Evolutionary conservation across 2,888 invertebrate genomes (phyloP).

Genomic region (Formica aserva): DNA sequence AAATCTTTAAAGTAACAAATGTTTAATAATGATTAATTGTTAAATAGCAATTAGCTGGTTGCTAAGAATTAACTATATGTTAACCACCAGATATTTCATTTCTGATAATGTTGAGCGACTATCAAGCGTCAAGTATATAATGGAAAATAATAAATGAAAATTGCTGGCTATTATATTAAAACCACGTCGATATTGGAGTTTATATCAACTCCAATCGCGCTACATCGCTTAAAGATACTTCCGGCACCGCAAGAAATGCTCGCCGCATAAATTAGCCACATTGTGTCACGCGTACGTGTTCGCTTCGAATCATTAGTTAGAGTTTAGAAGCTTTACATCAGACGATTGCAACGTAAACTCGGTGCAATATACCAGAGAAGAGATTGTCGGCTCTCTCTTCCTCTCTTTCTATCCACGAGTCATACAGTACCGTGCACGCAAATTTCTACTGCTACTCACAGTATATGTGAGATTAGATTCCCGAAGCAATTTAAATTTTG

Average conservation of each 20-base stretch:
- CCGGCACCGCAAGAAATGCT: slow-evolving; percentile 5
- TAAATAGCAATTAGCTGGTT: not conserved
- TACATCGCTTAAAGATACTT: not conserved
- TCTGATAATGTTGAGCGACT: not conserved
- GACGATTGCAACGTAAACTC: not conserved
- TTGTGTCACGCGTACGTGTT: not conserved
- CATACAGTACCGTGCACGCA: not conserved
- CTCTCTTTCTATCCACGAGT: not conserved
- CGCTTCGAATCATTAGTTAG: not conserved
- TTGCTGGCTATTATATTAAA: not conserved
- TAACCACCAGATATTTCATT: not conserved
- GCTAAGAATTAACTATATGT: not conserved
- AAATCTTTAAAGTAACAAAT: not conserved
- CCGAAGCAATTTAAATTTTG: slow-evolving; percentile 54
- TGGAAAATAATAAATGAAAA: not conserved
- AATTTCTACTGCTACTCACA: not conserved
- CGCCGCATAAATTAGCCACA: slow-evolving; percentile 19
- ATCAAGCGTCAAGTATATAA: not conserved
- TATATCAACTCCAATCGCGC: not conserved
- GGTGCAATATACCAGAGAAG: not conserved
- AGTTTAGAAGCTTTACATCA: not conserved
- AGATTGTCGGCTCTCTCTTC: not conserved
- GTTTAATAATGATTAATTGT: not conserved
- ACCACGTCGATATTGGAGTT: not conserved
- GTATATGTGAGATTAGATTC: slow-evolving; percentile 26